Evolutionary conservation across 2,113 vertebrate genomes (phyloP), one percentile per base, ranked within the genome.

Genomic region (Ciconia maguari): DNA sequence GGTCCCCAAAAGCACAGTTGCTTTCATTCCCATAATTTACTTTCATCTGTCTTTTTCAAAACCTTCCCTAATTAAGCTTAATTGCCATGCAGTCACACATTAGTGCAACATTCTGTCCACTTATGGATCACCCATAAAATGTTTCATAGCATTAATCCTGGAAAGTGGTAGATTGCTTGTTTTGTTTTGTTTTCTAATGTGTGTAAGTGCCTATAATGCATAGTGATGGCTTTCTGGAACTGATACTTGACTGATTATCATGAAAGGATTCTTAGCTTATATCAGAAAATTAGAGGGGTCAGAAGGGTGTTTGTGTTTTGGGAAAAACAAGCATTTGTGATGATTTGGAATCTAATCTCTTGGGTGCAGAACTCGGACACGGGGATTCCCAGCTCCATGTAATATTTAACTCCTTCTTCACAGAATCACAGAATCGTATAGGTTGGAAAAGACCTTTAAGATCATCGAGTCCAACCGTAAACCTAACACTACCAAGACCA

Each of bases 151-250:
- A 94, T 94, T 93, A 95, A 94, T 91, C 80, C 57, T 3, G 2
- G 60, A 87, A 91, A 94, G 74, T 61, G 80, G 65, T 44, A 89
- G 86, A 64, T 44, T 20, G 48, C 44, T 94, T 91, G 72, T 74
- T 87, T 95, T 90, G 88, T 82, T 96, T 96, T 93, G 89, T 91
- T 96, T 94, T 51, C 72, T 87, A 87, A 95, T 87, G 69, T 48
- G 57, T 18, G 0, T 89, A 89, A 96, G 87, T 89, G 87, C 72
- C 74, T 93, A 44, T 84, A 89, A 94, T 87, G 80, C 55, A 78
- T 17, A 95, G 60, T 9, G 76, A 92, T 78, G 72, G 83, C 79
- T 96, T 95, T 90, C 85, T 93, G 94, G 92, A 95, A 93, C 55
- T 38, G 71, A 92, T 79, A 87, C 86, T 92, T 94, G 64, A 93